A percentile compares a stretch with the other conserved stretches of the same genome.
These are phyloP conservation scores for Gavialis gangeticus DNA, from an alignment of 2,113 vertebrate species.

Conservation along the genomic window DNA sequence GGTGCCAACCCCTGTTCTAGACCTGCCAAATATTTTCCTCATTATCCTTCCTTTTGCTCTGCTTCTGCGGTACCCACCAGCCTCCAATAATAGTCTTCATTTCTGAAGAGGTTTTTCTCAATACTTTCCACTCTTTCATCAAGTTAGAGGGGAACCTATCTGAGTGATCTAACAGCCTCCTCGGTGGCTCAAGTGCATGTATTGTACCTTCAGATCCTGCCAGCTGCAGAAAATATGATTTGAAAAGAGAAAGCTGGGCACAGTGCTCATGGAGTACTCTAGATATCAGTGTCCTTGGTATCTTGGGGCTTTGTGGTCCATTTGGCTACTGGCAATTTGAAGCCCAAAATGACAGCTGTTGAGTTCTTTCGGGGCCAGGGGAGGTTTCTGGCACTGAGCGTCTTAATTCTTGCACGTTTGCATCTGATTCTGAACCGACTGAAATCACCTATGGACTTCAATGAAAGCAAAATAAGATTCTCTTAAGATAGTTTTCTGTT, in stretches of 20 bases:
- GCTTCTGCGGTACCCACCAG: too few species aligned
- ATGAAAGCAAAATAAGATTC: not conserved
- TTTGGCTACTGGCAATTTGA: not conserved
- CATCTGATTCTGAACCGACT: not conserved
- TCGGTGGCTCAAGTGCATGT: not conserved
- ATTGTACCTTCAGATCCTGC: not conserved
- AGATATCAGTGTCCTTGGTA: not conserved
- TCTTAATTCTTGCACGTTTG: not conserved
- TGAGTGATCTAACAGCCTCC: too few species aligned
- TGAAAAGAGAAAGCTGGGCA: not conserved
- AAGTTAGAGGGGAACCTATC: too few species aligned
- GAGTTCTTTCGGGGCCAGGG: not conserved
- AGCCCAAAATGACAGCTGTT: not conserved
- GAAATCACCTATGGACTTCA: not conserved
- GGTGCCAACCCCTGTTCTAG: too few species aligned
- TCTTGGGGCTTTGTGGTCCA: fast-evolving
- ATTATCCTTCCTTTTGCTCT: too few species aligned
- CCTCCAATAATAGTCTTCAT: too few species aligned
- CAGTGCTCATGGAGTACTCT: too few species aligned
- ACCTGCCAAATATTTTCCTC: too few species aligned
- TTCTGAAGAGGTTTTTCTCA: too few species aligned
- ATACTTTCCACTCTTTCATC: too few species aligned
- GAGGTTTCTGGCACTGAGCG: not conserved
- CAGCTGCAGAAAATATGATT: not conserved
- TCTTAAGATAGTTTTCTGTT: not conserved